Evolutionary conservation across 2,888 invertebrate species (phyloP), one percentile per base, ranked within the genome.

Genomic region (Mesochorus sp.): DNA sequence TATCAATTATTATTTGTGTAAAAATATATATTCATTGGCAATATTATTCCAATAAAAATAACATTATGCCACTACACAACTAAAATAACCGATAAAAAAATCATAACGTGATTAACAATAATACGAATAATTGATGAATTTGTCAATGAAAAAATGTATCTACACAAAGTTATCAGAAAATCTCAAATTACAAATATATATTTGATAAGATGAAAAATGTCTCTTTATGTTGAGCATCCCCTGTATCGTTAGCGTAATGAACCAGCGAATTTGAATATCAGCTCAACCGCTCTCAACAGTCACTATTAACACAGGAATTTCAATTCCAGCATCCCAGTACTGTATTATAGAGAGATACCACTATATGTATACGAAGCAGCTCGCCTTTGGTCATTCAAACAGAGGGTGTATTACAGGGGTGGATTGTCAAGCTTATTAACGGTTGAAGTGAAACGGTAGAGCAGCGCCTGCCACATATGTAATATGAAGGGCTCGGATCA

Each of bases 351-450:
- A n/a, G n/a, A n/a, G n/a, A 73, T 24, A 51, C 42, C 21, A 28
- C 37, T 51, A 59, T 68, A 61, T 53, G 51, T 31, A 55, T 57
- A 26, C 31, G 55, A 49, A 64, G 64, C 51, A 64, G 34, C 42
- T 44, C 6, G 28, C 49, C 68, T 74, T 66, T 74, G 78, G 70
- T 71, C 44, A 78, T 78, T 74, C 49, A 66, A 70, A 61, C 70
- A 37, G 66, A 70, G 74, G 74, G 78, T 74, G 57, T 74, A 78
- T 74, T 71, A 74, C 47, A 71, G 79, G 73, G 83, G 80, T 82
- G 88, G 86, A 86, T 87, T 87, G 88, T 87, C 87, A 87, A 87
- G 88, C 87, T 88, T 85, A 87, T 87, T 87, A 87, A 85, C 79
- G 57, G 53, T 55, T 14, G 26, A 34, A 72, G 61, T 39, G 53